Evolutionary conservation across 2,888 invertebrate species (phyloP).

Genomic region (Keiferia lycopersicella): DNA sequence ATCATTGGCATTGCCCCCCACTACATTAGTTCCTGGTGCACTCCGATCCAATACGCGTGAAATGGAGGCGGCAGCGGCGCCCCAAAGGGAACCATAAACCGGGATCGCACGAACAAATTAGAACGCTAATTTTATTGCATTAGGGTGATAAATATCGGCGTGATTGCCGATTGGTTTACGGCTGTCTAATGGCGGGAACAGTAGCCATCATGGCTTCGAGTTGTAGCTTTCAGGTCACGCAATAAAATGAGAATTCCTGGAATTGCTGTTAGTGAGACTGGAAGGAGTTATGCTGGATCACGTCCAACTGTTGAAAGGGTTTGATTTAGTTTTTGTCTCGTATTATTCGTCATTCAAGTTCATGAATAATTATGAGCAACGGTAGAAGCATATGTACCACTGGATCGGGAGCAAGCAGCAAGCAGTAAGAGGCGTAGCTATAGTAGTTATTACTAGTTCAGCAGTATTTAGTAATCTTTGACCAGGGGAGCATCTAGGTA

Average conservation of each 20-base stretch:
- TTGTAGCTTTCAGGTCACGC: slow-evolving; percentile 10
- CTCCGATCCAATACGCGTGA: slow-evolving; percentile 72
- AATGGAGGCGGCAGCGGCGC: slow-evolving; percentile 53
- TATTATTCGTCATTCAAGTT: too few species aligned
- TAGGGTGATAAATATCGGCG: slow-evolving; percentile 67
- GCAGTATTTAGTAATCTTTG: too few species aligned
- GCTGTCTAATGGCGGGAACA: slow-evolving; percentile 64
- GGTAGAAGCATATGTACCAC: too few species aligned
- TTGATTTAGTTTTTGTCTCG: too few species aligned
- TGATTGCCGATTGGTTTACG: slow-evolving; percentile 63
- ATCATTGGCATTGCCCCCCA: neutral
- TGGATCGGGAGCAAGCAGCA: too few species aligned
- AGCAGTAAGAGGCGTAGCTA: too few species aligned
- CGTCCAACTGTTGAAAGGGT: neutral
- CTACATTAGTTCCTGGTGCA: slow-evolving; percentile 31
- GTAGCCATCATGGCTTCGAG: slow-evolving; percentile 48
- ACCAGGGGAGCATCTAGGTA: too few species aligned
- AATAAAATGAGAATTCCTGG: neutral
- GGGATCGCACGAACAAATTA: slow-evolving; percentile 71
- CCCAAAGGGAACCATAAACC: slow-evolving; percentile 63
- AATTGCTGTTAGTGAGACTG: too few species aligned
- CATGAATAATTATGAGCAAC: too few species aligned
- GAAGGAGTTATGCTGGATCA: too few species aligned
- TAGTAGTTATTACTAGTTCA: too few species aligned
- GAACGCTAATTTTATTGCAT: slow-evolving; percentile 72